These are phyloP conservation scores for Sesia bembeciformis DNA, from an alignment of 2,888 invertebrate species.

Conservation along the genomic window DNA sequence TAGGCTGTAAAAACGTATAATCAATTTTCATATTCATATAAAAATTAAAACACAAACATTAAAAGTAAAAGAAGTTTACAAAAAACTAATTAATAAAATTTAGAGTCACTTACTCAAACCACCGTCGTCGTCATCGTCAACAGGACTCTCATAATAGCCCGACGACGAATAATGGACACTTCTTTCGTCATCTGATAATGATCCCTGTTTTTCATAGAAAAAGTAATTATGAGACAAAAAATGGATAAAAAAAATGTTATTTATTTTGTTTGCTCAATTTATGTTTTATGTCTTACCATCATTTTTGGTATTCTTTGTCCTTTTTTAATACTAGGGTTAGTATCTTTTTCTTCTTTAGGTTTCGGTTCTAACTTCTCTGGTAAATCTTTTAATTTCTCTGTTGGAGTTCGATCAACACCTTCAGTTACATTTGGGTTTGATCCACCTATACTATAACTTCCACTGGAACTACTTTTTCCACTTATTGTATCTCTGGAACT, in stretches of 20 bases:
- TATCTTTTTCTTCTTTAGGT: slow-evolving; percentile 28
- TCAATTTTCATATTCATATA: background rate
- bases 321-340: slow-evolving; percentile 29
- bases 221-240: background rate
- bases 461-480: slow-evolving; percentile 69
- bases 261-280: background rate
- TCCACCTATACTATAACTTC: slow-evolving; percentile 66
- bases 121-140: slow-evolving; percentile 77
- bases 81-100: slow-evolving; percentile 2
- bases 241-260: background rate
- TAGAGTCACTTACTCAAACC: slow-evolving; percentile 52
- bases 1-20: slow-evolving; percentile 34
- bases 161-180: slow-evolving; percentile 83
- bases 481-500: slow-evolving; percentile 46
- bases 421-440: slow-evolving; percentile 63
- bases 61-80: slow-evolving; percentile 1
- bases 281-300: slow-evolving; percentile 30
- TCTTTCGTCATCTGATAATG: slow-evolving; percentile 79
- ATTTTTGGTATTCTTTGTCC: slow-evolving; percentile 58
- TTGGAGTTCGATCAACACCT: slow-evolving; percentile 32
- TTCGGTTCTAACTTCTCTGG: slow-evolving; percentile 31
- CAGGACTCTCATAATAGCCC: slow-evolving; percentile 83
- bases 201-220: slow-evolving; percentile 51
- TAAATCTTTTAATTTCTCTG: slow-evolving; percentile 35
- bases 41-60: slow-evolving; percentile 2